These are phyloP conservation scores for Umimayanthus chanpuru DNA, from an alignment of 92 coral and sea anemone genomes.

Conservation along the genomic window DNA sequence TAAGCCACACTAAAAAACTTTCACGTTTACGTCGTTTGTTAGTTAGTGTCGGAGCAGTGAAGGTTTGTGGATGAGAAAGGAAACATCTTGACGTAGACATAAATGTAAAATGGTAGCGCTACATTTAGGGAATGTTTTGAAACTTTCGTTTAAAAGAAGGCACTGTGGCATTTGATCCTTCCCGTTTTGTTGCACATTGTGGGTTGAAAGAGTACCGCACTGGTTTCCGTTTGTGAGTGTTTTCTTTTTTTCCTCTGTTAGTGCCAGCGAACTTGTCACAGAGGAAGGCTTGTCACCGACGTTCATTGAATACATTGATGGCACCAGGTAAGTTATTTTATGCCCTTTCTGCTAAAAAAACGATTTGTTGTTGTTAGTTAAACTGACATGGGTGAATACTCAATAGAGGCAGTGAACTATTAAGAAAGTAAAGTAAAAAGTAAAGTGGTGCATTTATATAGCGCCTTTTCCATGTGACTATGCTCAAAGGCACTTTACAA, in stretches of 20 bases:
- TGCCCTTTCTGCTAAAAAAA: neutral
- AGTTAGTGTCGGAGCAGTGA: too few species aligned
- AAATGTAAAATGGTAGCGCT: too few species aligned
- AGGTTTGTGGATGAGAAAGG: too few species aligned
- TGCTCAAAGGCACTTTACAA: too few species aligned
- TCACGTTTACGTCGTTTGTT: too few species aligned
- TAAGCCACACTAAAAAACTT: too few species aligned
- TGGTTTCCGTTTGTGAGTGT: neutral
- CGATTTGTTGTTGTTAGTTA: neutral
- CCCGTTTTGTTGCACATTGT: neutral
- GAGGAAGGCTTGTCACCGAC: conserved; percentile 82
- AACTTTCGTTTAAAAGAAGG: neutral
- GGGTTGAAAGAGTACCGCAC: neutral
- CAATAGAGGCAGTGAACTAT: too few species aligned
- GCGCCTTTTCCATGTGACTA: too few species aligned
- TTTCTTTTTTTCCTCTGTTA: conserved; percentile 15
- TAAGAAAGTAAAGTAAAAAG: too few species aligned
- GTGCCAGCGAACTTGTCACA: conserved; percentile 86
- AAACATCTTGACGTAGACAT: too few species aligned
- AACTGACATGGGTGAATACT: neutral
- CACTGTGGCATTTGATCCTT: neutral
- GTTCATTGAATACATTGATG: conserved; percentile 92
- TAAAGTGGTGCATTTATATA: too few species aligned
- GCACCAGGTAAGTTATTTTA: conserved; percentile 75
- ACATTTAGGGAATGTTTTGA: too few species aligned